These are phyloP conservation scores for Pachymerium ferrugineum DNA, from an alignment of 2,888 invertebrate species.

Conservation along the genomic window DNA sequence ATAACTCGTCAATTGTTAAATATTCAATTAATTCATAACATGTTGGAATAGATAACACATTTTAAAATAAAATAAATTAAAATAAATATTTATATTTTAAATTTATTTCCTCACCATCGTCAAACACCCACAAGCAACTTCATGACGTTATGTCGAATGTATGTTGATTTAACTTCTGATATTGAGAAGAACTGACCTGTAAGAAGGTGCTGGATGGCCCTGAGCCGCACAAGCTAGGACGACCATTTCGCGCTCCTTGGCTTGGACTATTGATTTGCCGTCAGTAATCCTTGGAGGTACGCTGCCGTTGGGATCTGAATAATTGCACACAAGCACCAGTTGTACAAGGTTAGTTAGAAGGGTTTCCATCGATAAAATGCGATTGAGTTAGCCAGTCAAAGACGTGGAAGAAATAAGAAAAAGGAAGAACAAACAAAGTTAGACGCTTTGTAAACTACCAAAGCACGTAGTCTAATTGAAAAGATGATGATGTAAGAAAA, in stretches of 20 bases:
- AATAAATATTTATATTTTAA: no score
- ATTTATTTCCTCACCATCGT: no score
- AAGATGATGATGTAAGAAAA: background rate
- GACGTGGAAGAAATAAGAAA: background rate
- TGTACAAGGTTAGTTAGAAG: background rate
- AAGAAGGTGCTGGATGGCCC: conserved; percentile 40
- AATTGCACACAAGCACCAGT: conserved; percentile 30
- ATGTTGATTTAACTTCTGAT: background rate
- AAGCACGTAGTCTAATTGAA: background rate
- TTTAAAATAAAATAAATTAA: no score
- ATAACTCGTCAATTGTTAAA: background rate
- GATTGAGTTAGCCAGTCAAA: background rate
- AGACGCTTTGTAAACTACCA: no score
- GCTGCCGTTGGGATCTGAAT: conserved; percentile 49
- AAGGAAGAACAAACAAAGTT: background rate
- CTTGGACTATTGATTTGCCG: conserved; percentile 35
- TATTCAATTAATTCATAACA: background rate
- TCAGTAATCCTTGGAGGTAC: conserved; percentile 54
- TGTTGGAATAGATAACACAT: no score
- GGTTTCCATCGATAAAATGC: background rate
- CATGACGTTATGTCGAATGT: background rate
- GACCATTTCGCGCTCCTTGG: conserved; percentile 33
- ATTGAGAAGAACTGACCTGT: conserved; percentile 38
- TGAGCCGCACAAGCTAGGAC: conserved; percentile 41
- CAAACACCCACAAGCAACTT: no score